Base-by-base conservation (phyloP, 2,797 vertebrate species). In the Tolypeutes matacus region DNA sequence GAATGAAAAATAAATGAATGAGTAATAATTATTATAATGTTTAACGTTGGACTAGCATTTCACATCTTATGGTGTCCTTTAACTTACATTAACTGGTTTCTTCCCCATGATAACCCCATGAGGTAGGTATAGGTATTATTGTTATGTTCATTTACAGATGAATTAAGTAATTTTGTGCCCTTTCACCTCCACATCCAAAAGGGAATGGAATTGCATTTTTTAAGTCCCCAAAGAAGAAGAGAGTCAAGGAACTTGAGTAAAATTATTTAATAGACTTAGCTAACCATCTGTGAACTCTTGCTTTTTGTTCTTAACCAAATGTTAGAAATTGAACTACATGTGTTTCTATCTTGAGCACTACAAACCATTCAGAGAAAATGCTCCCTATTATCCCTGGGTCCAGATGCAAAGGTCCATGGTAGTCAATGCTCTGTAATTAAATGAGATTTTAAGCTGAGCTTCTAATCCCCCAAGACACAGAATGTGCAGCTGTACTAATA, bases 401-500 rank as follows among this genome's bases (percentile, higher is more conserved):
- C 94, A 95, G 92, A 96, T 96, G 72, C 95, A 97, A 97, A 97
- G 96, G 96, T 89, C 36, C 17, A 82, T 86, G 96, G 95, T 82
- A 73, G 96, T 97, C 97, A 95, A 67, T 95, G 97, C 88, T 97
- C 91, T 98, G 85, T 96, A 98, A 97, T 97, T 96, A 97, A 98
- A 97, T 92, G 97, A 98, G 97, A 98, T 46, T 94, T 96, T 95
- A 78, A 92, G 85, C 97, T 67, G 6, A 97, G 97, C 97, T 97
- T 95, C 96, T 97, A 96, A 98, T 96, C 97, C 97, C 95, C 84
- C 42, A 91, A 94, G 97, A 97, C 96, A 87, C 53, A 97, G 92
- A 96, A 89, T 86, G 93, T 80, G 94, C 97, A 98, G 97, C 98
- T 98, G 95, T 97, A 96, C 96, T 95, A 97, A 97, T 94, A 97